Percentiles rank a stretch among this genome's conserved stretches.
phyloP scores from a whole-genome alignment of 1,140 invertebrate species.

The Papilio aristodemus region DNA sequence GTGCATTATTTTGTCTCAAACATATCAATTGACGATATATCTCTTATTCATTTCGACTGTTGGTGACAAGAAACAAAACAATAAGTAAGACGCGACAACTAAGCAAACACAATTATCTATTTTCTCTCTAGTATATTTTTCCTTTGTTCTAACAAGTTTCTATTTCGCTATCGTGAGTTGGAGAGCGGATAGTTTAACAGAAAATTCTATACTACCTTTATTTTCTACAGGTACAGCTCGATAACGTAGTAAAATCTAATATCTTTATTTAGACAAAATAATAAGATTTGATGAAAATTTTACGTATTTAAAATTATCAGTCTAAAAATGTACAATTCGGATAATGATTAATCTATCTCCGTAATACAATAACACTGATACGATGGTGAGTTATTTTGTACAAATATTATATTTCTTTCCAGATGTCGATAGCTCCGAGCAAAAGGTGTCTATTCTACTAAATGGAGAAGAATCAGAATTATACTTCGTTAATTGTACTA shows the following conservation, averaged over 20 bases:
- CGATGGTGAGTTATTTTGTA: neutral
- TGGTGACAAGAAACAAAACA: neutral
- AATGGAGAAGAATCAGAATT: conserved; percentile 95
- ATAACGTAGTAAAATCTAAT: conserved; percentile 1
- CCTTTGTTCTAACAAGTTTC: conserved; percentile 10
- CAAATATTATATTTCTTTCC: conserved; percentile 41
- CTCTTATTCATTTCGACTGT: neutral
- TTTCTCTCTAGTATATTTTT: conserved; percentile 5
- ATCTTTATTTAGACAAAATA: neutral
- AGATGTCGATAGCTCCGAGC: conserved; percentile 81
- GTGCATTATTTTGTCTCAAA: neutral
- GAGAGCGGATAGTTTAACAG: neutral
- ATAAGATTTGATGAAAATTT: too few species aligned
- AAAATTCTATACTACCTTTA: conserved; percentile 1
- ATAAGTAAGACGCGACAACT: neutral
- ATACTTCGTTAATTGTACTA: conserved; percentile 85
- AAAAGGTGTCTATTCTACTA: conserved; percentile 92
- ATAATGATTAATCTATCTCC: too few species aligned
- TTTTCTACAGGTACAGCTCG: neutral
- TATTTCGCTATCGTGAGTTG: conserved; percentile 6
- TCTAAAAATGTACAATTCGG: too few species aligned
- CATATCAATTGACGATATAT: too few species aligned
- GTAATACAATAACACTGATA: too few species aligned
- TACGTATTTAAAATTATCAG: too few species aligned
- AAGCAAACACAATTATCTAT: neutral